Base-by-base conservation (phyloP, 2,797 vertebrate species). In the Gastrophryne carolinensis region DNA sequence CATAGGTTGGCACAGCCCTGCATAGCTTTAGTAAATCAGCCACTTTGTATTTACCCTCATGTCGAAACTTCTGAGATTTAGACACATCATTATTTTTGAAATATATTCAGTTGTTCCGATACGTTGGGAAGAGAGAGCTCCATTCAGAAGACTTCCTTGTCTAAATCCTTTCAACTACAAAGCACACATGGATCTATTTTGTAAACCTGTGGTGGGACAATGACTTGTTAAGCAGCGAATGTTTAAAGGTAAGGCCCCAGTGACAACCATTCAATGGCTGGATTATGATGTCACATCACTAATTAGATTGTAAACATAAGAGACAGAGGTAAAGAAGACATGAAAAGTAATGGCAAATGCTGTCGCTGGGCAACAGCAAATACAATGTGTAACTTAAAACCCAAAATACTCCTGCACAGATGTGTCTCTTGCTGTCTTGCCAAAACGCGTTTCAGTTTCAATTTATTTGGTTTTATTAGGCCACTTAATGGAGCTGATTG, bases 101-200 rank as follows among this genome's bases (percentile, higher is more conserved):
- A 56, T 54, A 73, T 82, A 87, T 67, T 88, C 84, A 88, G 85
- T 76, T 87, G 84, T 81, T 72, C 69, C 56, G 69, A 68, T 60
- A 79, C 39, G n/a, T 65, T 76, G 80, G 78, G 77, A 84, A 84
- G 78, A 72, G 34, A 84, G 26, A 60, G 74, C 12, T 19, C 9
- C 83, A 84, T 85, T 86, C 80, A 84, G 86, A 87, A 87, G 64
- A 12, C 84, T 87, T 89, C 86, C 77, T 82, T 41, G 11, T 83
- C 54, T 39, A 83, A 83, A 83, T 84, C 80, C 81, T 81, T 83
- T 71, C 73, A 72, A 83, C 79, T 86, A 81, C 77, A 86, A 57
- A 83, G 76, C 75, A 88, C 88, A 89, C 87, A 85, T 79, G 86
- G 80, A 82, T 80, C 66, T 85, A 69, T 86, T 88, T 85, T 74